A percentile compares a stretch with the other conserved stretches of the same genome.
Evolutionary conservation across 2,888 invertebrate genomes (phyloP).

Genomic region (Phyllotreta striolata): DNA sequence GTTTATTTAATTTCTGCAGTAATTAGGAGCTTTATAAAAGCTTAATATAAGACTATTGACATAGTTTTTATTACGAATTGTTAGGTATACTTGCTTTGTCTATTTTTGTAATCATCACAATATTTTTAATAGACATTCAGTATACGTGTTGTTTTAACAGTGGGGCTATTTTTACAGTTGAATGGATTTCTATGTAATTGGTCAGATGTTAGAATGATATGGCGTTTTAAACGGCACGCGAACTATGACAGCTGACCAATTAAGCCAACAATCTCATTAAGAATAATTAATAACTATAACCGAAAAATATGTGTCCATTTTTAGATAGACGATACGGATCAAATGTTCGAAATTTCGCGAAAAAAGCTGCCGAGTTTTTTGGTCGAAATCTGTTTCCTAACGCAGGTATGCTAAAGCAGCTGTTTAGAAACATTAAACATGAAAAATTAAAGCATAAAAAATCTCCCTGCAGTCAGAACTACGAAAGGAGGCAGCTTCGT

Average conservation of each 20-base stretch:
- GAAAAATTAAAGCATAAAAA: conserved; percentile 41
- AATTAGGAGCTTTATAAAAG: background rate
- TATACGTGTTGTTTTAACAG: background rate
- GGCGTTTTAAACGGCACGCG: conserved; percentile 4
- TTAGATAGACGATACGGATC: background rate
- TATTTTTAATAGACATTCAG: background rate
- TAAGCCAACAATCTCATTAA: background rate
- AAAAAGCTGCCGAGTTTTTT: conserved; percentile 7
- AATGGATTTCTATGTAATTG: conserved; percentile 6
- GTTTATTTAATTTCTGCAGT: conserved; percentile 27
- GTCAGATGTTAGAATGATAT: conserved; percentile 15
- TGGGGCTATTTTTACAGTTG: conserved; percentile 6
- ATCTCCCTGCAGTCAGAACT: conserved; percentile 40
- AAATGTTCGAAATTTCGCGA: background rate
- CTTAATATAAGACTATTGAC: conserved; percentile 2
- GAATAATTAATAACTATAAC: too few relatives aligned
- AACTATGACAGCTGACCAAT: conserved; percentile 17
- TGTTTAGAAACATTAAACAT: conserved; percentile 38
- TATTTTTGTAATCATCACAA: background rate
- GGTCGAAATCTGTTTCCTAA: conserved; percentile 15
- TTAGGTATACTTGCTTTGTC: background rate
- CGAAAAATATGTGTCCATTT: background rate
- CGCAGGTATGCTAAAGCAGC: conserved; percentile 22
- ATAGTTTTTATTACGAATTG: conserved; percentile 1
- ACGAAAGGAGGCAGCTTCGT: conserved; percentile 34